Evolutionary conservation across 2,113 vertebrate species (phyloP), one percentile per base, ranked within the genome.

Genomic region (Rafetus swinhoei): DNA sequence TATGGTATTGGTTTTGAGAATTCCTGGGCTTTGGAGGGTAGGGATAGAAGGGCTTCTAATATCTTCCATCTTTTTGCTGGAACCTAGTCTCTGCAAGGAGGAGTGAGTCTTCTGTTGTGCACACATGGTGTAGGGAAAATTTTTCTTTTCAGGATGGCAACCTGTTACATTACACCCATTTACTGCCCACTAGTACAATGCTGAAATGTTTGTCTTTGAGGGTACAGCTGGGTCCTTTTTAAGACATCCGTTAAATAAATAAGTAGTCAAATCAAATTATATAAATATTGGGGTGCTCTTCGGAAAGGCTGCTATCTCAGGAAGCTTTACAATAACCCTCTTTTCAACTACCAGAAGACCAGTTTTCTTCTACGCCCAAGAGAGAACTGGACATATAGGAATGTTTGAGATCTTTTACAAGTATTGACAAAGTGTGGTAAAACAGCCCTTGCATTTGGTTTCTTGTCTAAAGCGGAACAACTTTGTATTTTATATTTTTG

Each of bases 321-420:
- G 77, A 57, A 32, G 39, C 25, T 50, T 39, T 50, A 83, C 56
- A 45, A 76, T 57, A 55, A 88, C 6, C 8, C 83, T 87, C 84
- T 95, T 91, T 79, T 79, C 89, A 45, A 54, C 10, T 39, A 60
- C 27, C 39, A 50, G 53, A 24, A 39, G 87, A 88, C 57, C 90
- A 82, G 62, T 82, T 93, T 72, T 92, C 56, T 92, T 89, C 4
- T 4, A 94, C 76, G 86, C 59, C 56, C 54, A 91, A 90, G 89
- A 82, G 85, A 79, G 45, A 96, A 88, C 77, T 80, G 77, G 92
- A 90, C 59, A 80, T 89, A 88, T 72, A 92, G 97, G 96, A 97
- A 97, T 96, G 97, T 97, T 91, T 95, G 92, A 95, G 54, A 93
- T 92, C 85, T 93, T 86, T 90, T 89, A n/a, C 77, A 95, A 87